Evolutionary conservation across 2,797 vertebrate species (phyloP), one percentile per base, ranked within the genome.

Genomic region (Vireo griseus): DNA sequence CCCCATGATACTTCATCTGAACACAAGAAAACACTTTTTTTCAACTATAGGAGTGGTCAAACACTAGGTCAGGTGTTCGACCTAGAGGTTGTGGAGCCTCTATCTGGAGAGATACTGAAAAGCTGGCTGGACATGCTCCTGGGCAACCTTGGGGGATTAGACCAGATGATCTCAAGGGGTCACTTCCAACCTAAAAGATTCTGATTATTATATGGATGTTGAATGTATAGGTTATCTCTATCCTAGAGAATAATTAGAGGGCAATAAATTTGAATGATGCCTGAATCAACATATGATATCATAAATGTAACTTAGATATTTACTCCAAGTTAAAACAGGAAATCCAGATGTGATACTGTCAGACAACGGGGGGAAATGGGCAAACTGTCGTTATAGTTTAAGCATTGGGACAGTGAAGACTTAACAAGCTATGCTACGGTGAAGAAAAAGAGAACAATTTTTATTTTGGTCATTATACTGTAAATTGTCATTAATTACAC

Each of bases 321-420:
- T 82, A 47, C 42, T 82, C 8, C 37, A 57, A 45, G 21, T 47
- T 62, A 68, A 67, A 59, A 61, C 21, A 69, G 57, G 35, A 94
- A 82, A 79, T 67, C 33, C 25, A 44, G 51, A 22, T 9, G 6
- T 2, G 9, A 47, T 35, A 29, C 51, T 72, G 26, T 24, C 54
- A 58, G 31, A 40, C 0, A 50, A 28, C 8, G 12, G 13, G 2
- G 0, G 0, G 22, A 48, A 59, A 50, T 0, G 1, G 16, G 42
- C 29, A 88, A 68, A 85, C 39, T 3, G 3, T 31, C 33, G 14
- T 15, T 71, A 5, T 11, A 69, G 57, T 33, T 66, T 37, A 82
- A 55, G 35, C 4, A 2, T 9, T 37, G 9, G 16, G 26, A 35
- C 0, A 3, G 21, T 39, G 29, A 84, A 54, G 29, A 50, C 19